Evolutionary conservation across 2,888 invertebrate genomes (phyloP).

Genomic region (Rhyacophila evoluta): DNA sequence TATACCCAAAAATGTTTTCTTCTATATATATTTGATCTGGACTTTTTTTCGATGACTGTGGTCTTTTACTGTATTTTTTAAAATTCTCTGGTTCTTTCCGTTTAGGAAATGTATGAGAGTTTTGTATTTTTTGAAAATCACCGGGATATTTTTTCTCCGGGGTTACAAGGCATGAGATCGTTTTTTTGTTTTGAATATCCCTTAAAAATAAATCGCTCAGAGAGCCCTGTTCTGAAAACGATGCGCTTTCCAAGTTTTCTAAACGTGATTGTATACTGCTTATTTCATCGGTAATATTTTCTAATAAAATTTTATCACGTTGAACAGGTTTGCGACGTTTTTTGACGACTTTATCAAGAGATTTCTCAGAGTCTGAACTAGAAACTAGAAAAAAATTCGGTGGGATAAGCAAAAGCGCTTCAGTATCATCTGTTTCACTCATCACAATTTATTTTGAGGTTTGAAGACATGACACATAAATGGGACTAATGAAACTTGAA

Average conservation of each 20-base stretch:
- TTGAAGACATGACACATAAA: constrained; percentile 26
- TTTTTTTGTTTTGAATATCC: constrained; percentile 61
- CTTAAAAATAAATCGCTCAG: constrained; percentile 60
- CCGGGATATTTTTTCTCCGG: constrained; percentile 15
- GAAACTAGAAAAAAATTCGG: constrained; percentile 80
- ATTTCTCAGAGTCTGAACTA: constrained; percentile 71
- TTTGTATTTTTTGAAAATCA: not conserved
- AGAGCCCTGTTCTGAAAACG: constrained; percentile 51
- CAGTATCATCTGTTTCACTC: constrained; percentile 82
- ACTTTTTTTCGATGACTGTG: not conserved
- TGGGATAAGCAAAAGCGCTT: constrained; percentile 82
- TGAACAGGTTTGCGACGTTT: not conserved
- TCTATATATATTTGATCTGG: not conserved
- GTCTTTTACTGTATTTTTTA: not conserved
- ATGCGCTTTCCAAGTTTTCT: constrained; percentile 63
- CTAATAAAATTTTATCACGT: constrained; percentile 58
- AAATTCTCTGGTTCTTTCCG: not conserved
- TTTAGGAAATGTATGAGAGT: constrained; percentile 25
- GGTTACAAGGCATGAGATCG: not conserved
- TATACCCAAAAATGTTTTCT: not conserved
- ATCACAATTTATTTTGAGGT: constrained; percentile 56
- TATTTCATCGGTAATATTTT: constrained; percentile 74
- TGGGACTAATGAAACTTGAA: not conserved
- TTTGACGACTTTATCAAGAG: constrained; percentile 55
- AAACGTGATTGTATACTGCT: constrained; percentile 72